Percentiles rank a stretch among this genome's conserved stretches.
Conservation (phyloP, 2,113 vertebrate genomes). For the Dicerorhinus sumatrensis region DNA sequence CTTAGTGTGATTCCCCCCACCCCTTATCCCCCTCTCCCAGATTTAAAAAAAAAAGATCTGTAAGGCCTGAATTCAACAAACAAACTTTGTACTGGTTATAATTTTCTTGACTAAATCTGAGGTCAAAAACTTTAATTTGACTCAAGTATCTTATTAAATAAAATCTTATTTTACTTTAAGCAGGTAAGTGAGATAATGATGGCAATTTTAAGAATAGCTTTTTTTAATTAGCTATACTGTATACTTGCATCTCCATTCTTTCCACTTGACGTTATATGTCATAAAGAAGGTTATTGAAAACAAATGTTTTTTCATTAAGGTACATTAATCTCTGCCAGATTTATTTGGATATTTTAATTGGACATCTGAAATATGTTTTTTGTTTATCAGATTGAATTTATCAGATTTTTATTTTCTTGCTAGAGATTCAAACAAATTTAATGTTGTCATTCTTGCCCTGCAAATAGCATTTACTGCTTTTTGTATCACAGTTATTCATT, state of each 20-base stretch:
- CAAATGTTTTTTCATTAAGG: slow-evolving; percentile 50
- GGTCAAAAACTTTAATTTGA: neutral
- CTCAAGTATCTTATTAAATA: slow-evolving; percentile 43
- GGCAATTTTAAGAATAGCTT: slow-evolving; percentile 46
- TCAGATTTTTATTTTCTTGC: slow-evolving; percentile 54
- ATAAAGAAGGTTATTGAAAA: slow-evolving; percentile 38
- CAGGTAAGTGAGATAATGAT: slow-evolving; percentile 38
- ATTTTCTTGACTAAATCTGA: slow-evolving; percentile 49
- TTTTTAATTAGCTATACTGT: neutral
- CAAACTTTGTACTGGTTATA: neutral
- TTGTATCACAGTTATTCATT: neutral
- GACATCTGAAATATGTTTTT: slow-evolving; percentile 49
- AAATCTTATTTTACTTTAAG: slow-evolving; percentile 35
- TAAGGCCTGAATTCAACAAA: neutral
- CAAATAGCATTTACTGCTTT: slow-evolving; percentile 57
- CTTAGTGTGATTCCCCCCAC: neutral
- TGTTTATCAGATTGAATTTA: slow-evolving; percentile 68
- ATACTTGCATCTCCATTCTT: slow-evolving; percentile 52
- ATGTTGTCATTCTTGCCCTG: slow-evolving; percentile 28
- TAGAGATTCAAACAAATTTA: slow-evolving; percentile 56
- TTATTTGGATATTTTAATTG: slow-evolving; percentile 62
- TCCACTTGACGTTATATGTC: slow-evolving; percentile 34
- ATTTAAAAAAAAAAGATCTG: neutral
- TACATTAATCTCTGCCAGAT: slow-evolving; percentile 50
- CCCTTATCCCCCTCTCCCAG: neutral